phyloP scores from a whole-genome alignment of 2,113 vertebrate genomes.

The Gobiocypris rarus region DNA sequence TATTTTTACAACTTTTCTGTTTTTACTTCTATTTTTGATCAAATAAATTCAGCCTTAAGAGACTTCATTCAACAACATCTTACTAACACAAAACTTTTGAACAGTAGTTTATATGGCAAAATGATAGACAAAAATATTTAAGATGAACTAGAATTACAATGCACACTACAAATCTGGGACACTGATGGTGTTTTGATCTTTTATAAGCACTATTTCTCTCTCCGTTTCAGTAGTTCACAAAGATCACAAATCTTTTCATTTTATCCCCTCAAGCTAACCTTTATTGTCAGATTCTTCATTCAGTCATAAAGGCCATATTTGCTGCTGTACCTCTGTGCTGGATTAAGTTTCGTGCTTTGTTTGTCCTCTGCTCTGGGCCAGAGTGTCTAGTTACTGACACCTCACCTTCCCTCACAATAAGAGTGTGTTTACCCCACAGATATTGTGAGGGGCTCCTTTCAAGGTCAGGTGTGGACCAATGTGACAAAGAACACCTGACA shows the following conservation, averaged over 20 bases:
- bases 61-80: neutral
- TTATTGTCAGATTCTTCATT: constrained; percentile 63
- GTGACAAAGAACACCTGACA: neutral
- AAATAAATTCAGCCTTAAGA: too few relatives aligned
- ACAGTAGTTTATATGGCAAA: neutral
- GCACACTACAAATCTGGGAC: neutral
- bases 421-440: constrained; percentile 61
- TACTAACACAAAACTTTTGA: neutral
- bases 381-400: constrained; percentile 67
- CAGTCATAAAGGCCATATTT: constrained; percentile 60
- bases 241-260: constrained; percentile 46
- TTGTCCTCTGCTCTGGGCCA: constrained; percentile 58
- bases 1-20: neutral
- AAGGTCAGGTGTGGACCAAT: constrained; percentile 63
- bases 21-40: too few relatives aligned
- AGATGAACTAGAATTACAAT: neutral
- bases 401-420: constrained; percentile 68
- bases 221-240: constrained; percentile 17
- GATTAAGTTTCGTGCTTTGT: constrained; percentile 70
- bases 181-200: constrained; percentile 25
- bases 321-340: constrained; percentile 62
- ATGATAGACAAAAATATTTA: neutral
- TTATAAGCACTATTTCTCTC: neutral
- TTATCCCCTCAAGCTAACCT: constrained; percentile 57
- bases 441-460: constrained; percentile 47